Evolutionary conservation across 2,113 vertebrate species (phyloP).

Genomic region (Psittacula cyanocephala): DNA sequence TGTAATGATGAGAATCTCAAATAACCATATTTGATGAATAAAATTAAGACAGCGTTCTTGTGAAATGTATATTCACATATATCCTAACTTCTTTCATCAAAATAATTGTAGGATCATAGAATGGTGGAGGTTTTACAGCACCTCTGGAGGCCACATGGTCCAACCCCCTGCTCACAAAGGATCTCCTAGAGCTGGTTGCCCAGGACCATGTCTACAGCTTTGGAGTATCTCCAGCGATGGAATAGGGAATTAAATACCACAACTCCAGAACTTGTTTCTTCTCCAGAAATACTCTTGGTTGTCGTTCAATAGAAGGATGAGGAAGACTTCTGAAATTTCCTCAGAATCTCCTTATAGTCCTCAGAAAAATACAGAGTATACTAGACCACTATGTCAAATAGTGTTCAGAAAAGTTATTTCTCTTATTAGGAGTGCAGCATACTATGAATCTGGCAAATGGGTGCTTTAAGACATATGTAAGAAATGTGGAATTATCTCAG

Average conservation of each 20-base stretch:
- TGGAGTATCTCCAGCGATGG: not conserved
- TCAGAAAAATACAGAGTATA: not conserved
- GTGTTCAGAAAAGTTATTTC: not conserved
- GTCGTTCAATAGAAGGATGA: not conserved
- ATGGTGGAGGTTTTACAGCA: not conserved
- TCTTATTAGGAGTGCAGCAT: not conserved
- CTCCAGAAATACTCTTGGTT: not conserved
- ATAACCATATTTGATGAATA: not conserved
- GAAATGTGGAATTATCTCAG: not conserved
- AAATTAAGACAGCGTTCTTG: not conserved
- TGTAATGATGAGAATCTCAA: not conserved
- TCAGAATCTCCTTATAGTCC: not conserved
- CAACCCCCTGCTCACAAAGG: accelerated
- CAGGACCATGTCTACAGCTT: not conserved
- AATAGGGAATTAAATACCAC: not conserved
- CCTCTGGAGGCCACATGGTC: not conserved
- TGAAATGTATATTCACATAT: not conserved
- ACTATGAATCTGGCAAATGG: not conserved
- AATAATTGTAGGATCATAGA: not conserved
- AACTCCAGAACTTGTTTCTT: not conserved
- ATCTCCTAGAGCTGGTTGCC: not conserved
- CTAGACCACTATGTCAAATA: not conserved
- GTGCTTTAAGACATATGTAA: not conserved
- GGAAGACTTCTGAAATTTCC: not conserved
- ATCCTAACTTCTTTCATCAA: not conserved